A percentile compares a stretch with the other conserved stretches of the same genome.
These are phyloP conservation scores for Amaurobius ferox DNA, from an alignment of 2,888 invertebrate species.

Conservation along the genomic window DNA sequence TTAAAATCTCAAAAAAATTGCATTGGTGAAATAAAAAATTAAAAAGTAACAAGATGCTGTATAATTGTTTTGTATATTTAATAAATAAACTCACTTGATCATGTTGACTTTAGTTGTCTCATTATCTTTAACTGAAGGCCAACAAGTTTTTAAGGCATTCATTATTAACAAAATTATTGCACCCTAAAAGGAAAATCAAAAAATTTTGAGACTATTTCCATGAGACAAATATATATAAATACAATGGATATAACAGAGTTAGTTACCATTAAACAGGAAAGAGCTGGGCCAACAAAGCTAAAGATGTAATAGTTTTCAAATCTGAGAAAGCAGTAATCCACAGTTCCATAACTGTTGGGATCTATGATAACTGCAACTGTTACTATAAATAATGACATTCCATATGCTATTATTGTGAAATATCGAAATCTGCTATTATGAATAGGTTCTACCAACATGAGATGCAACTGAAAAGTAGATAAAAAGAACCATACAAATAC, in stretches of 20 bases:
- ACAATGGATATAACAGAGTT: not conserved
- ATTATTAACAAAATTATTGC: constrained; percentile 41
- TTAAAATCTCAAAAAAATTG: no score
- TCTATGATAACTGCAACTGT: constrained; percentile 87
- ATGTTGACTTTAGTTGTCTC: constrained; percentile 24
- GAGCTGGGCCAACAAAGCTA: constrained; percentile 94
- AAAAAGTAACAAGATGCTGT: no score
- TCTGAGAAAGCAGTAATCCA: constrained; percentile 89
- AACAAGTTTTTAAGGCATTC: constrained; percentile 42
- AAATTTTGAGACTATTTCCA: not conserved
- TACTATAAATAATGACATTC: constrained; percentile 88
- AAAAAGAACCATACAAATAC: constrained; percentile 98
- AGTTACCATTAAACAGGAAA: constrained; percentile 89
- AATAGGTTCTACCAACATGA: constrained; percentile 93
- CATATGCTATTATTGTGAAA: constrained; percentile 93
- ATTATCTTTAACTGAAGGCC: constrained; percentile 33
- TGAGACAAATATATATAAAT: not conserved
- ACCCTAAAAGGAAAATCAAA: constrained; percentile 39
- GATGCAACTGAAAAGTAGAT: constrained; percentile 96
- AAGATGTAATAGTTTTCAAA: constrained; percentile 93
- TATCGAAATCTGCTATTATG: constrained; percentile 93
- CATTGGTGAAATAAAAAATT: no score
- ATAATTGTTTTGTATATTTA: no score
- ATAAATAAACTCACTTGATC: constrained; percentile 28
- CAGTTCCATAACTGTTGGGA: constrained; percentile 89